Percentiles rank a stretch among this genome's conserved stretches.
These are phyloP conservation scores for Cheilosia urbana DNA, from an alignment of 2,888 invertebrate genomes.

Conservation along the genomic window DNA sequence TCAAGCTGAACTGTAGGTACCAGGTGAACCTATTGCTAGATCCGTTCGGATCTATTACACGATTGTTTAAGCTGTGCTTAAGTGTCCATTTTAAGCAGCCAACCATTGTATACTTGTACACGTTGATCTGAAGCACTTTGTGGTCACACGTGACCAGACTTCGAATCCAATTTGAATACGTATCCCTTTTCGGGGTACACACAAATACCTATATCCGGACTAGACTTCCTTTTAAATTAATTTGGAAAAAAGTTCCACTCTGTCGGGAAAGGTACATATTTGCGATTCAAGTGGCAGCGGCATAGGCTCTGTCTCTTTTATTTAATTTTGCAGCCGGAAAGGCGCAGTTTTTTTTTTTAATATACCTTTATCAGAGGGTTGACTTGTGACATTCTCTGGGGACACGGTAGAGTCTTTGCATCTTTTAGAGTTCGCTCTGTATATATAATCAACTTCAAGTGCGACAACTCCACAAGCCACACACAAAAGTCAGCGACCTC, in stretches of 20 bases:
- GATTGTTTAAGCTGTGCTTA: neutral
- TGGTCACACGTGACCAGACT: conserved; percentile 9
- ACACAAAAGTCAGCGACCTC: no score
- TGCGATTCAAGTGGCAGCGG: neutral
- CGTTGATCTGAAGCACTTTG: neutral
- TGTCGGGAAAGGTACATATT: neutral
- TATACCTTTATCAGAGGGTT: no score
- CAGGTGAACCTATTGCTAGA: no score
- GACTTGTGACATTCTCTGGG: no score
- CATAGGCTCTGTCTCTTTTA: no score
- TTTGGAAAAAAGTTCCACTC: neutral
- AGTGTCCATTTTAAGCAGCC: neutral
- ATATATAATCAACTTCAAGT: no score
- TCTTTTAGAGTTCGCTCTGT: no score
- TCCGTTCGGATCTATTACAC: neutral
- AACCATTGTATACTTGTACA: neutral
- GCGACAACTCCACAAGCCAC: no score
- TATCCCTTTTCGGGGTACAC: neutral
- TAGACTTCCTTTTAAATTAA: neutral
- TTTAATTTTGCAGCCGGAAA: no score
- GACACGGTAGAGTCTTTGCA: no score
- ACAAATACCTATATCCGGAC: neutral
- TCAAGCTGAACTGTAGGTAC: no score
- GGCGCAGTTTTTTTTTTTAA: no score
- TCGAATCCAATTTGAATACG: neutral